Conservation (phyloP, 1,140 invertebrate genomes). For the Galleria mellonella region DNA sequence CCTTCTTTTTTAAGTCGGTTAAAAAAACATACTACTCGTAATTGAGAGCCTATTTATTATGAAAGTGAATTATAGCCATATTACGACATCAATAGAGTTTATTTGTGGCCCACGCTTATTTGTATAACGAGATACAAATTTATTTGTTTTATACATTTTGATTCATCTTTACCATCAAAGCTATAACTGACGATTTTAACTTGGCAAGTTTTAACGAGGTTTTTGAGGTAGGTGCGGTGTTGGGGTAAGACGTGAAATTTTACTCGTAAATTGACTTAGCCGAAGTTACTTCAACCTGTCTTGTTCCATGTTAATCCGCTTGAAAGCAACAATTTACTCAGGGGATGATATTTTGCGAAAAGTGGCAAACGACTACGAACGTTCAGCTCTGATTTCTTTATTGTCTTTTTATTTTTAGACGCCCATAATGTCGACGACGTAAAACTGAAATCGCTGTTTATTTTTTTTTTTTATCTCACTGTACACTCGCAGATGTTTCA, state of each 20-base stretch:
- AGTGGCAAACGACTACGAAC: constrained; percentile 6
- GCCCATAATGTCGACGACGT: background rate
- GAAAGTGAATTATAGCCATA: too few relatives aligned
- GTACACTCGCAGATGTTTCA: too few relatives aligned
- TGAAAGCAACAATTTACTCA: constrained; percentile 20
- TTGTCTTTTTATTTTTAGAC: constrained; percentile 5
- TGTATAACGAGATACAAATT: background rate
- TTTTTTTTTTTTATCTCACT: too few relatives aligned
- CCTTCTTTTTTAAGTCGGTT: too few relatives aligned
- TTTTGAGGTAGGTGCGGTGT: constrained; percentile 24
- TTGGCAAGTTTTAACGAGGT: constrained; percentile 34
- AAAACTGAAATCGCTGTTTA: constrained; percentile 3
- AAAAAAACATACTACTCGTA: too few relatives aligned
- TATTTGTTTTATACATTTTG: constrained; percentile 1
- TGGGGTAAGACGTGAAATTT: constrained; percentile 19
- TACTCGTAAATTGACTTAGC: constrained; percentile 35
- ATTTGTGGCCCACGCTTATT: too few relatives aligned
- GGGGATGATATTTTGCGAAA: constrained; percentile 7
- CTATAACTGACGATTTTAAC: background rate
- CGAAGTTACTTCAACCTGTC: constrained; percentile 30
- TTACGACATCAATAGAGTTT: too few relatives aligned
- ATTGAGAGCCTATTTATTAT: too few relatives aligned
- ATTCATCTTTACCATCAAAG: background rate
- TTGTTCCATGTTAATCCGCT: constrained; percentile 23
- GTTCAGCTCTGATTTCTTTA: constrained; percentile 11